Evolutionary conservation across 2,113 vertebrate genomes (phyloP).

Genomic region (Etheostoma cragini): DNA sequence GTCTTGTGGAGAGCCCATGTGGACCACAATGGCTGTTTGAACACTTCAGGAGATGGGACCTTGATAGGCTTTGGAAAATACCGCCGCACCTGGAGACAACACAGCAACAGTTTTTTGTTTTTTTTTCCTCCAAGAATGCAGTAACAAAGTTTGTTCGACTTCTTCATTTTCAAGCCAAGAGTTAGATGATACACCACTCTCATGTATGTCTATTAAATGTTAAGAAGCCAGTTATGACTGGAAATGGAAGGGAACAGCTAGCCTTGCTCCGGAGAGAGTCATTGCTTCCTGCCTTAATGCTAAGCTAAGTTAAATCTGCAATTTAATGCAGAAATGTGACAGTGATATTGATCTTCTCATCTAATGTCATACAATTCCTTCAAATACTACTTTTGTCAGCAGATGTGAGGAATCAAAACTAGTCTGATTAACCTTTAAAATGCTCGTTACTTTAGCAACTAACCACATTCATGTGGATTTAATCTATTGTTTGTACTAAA

Average conservation of each 20-base stretch:
- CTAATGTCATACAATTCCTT: neutral
- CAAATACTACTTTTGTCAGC: neutral
- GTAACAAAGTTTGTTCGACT: too few relatives aligned
- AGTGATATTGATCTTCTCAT: too few relatives aligned
- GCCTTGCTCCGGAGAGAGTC: too few relatives aligned
- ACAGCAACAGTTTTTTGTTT: neutral
- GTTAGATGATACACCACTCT: neutral
- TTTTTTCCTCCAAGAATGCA: neutral
- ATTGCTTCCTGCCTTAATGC: too few relatives aligned
- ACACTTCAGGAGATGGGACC: slow-evolving; percentile 87
- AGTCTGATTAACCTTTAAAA: neutral
- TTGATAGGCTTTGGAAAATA: slow-evolving; percentile 92
- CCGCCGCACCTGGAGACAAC: slow-evolving; percentile 81
- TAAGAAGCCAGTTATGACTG: neutral
- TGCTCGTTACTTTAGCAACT: neutral
- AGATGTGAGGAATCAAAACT: neutral
- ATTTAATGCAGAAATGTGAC: too few relatives aligned
- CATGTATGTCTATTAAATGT: neutral
- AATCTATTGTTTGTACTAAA: too few relatives aligned
- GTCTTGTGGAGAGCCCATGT: slow-evolving; percentile 89
- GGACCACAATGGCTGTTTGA: slow-evolving; percentile 91
- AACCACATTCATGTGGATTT: too few relatives aligned
- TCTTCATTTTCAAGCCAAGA: neutral
- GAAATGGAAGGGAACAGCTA: too few relatives aligned
- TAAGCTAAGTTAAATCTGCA: too few relatives aligned